Evolutionary conservation across 2,113 vertebrate genomes (phyloP), one percentile per base, ranked within the genome.

Genomic region (Grallaria varia): DNA sequence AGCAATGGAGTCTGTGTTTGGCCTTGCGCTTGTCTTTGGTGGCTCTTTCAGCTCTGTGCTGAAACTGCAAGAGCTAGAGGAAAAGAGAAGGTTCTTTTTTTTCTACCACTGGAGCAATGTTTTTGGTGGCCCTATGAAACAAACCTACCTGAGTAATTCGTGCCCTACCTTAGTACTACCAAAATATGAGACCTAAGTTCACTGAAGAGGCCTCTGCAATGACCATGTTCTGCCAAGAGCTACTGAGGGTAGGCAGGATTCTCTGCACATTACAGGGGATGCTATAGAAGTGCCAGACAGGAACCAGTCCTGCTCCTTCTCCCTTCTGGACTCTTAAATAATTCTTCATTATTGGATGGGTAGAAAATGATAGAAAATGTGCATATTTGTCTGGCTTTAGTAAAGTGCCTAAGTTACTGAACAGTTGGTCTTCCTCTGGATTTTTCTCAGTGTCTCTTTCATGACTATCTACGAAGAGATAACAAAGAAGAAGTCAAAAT

Each of bases 91-190:
- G 6, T 4, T 52, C 0, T 20, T 47, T 62, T 73, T 44, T 62
- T 50, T 10, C 8, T 55, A 9, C 13, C 0, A 0, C 12, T 30
- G 50, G 9, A 73, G 5, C 69, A 76, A 28, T n/a, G 6, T 16
- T 80, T 91, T 77, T 69, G 31, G 20, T 88, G 22, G 35, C 14
- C 22, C 6, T 7, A 10, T 60, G 45, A 81, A 92, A 39, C 16
- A 86, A 89, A 49, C 9, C 6, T 59, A 14, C 19, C 22, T 74
- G 27, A 22, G 14, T 42, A 72, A 93, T 33, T 39, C 2, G 0
- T 56, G 67, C 18, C 10, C 19, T 85, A 28, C 14, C 10, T 21
- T 80, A 31, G 10, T 53, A 37, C 27, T 19, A 60, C 44, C 10
- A 56, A 73, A 83, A 53, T 68, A 69, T 22, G 16, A 73, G 16